Evolutionary conservation across 2,797 vertebrate species (phyloP).

Genomic region (Champsocephalus gunnari): DNA sequence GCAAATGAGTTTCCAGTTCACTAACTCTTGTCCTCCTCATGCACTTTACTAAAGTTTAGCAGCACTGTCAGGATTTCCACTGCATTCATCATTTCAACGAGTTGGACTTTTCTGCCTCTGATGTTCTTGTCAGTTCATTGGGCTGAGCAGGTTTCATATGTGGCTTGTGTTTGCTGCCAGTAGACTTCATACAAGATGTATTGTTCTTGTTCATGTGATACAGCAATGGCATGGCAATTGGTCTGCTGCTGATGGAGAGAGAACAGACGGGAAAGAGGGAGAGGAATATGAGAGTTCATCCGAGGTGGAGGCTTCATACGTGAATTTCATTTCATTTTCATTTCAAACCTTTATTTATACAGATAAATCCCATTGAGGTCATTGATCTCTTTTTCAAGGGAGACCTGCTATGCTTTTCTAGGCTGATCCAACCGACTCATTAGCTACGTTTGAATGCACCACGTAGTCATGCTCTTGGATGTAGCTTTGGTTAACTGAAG

Average conservation of each 20-base stretch:
- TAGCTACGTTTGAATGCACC: constrained; percentile 32
- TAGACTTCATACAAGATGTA: constrained; percentile 20
- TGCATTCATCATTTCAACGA: neutral
- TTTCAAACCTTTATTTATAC: too few relatives aligned
- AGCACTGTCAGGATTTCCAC: constrained; percentile 1
- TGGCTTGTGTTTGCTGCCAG: constrained; percentile 6
- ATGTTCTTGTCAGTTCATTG: constrained; percentile 13
- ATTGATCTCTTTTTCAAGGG: too few relatives aligned
- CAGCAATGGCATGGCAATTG: constrained; percentile 16
- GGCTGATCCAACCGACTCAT: constrained; percentile 23
- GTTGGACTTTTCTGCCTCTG: neutral
- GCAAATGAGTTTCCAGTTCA: constrained; percentile 47
- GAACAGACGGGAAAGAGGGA: neutral
- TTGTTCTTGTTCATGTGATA: constrained; percentile 15
- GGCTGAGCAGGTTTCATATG: constrained; percentile 23
- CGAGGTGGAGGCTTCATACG: constrained; percentile 14
- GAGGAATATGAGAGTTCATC: neutral
- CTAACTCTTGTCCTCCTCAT: constrained; percentile 15
- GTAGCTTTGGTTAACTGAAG: neutral
- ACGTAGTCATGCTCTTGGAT: neutral
- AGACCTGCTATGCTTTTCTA: constrained; percentile 4
- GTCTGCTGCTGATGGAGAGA: constrained; percentile 1
- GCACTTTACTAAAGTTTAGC: constrained; percentile 22
- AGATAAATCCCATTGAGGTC: too few relatives aligned
- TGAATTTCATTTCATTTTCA: neutral